These are phyloP conservation scores for Drosophila atroscutellata DNA, from an alignment of 2,888 invertebrate genomes.

Conservation along the genomic window DNA sequence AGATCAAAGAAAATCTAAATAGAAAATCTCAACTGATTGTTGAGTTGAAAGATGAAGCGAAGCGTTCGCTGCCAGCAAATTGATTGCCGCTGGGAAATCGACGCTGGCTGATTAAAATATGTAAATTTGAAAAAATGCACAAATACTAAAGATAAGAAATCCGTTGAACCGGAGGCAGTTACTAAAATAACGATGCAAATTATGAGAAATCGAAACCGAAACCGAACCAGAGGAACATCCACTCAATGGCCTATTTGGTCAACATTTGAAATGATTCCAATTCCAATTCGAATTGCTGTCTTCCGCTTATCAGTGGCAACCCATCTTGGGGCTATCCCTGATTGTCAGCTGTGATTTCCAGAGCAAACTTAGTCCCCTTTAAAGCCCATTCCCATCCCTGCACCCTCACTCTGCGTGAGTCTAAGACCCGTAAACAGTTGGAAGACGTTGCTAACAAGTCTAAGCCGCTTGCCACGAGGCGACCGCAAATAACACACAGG, in stretches of 20 bases:
- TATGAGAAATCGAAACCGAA: constrained; percentile 44
- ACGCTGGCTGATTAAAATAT: constrained; percentile 68
- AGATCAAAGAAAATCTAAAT: constrained; percentile 45
- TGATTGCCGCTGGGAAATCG: constrained; percentile 74
- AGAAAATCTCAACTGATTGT: constrained; percentile 46
- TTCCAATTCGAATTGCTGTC: constrained; percentile 29
- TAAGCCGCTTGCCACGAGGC: constrained; percentile 46
- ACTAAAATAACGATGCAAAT: constrained; percentile 24
- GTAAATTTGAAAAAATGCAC: constrained; percentile 60
- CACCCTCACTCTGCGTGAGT: not conserved
- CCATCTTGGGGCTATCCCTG: constrained; percentile 48
- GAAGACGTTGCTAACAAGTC: constrained; percentile 68
- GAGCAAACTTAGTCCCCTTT: not conserved
- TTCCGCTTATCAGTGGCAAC: constrained; percentile 24
- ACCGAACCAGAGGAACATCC: constrained; percentile 1
- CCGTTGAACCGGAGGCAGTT: not conserved
- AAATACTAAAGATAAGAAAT: constrained; percentile 3
- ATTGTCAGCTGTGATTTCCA: constrained; percentile 43
- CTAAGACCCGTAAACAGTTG: constrained; percentile 52
- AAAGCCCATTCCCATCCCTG: not conserved
- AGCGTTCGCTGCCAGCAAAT: constrained; percentile 36
- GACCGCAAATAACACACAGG: constrained; percentile 38
- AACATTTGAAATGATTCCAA: constrained; percentile 13
- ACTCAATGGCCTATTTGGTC: constrained; percentile 33
- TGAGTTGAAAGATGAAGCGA: constrained; percentile 20